These are phyloP conservation scores for Phenganax marumi DNA, from an alignment of 92 coral and sea anemone genomes.

Conservation along the genomic window DNA sequence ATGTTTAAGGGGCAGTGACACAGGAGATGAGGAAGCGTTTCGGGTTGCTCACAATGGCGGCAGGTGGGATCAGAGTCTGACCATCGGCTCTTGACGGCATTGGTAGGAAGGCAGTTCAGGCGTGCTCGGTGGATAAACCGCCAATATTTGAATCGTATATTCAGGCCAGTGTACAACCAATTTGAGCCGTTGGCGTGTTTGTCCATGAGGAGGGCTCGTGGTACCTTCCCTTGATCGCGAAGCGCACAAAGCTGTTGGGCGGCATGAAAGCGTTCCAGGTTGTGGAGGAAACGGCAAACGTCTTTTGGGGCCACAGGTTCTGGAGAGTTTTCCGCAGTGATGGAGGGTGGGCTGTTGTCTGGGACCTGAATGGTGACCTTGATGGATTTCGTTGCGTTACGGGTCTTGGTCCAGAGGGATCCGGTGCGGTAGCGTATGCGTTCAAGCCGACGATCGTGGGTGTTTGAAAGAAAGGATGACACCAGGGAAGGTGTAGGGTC, in stretches of 20 bases:
- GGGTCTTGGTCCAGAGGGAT: background rate
- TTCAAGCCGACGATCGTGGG: background rate
- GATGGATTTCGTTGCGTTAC: background rate
- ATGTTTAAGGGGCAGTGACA: no score
- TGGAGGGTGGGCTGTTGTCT: background rate
- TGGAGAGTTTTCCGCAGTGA: background rate
- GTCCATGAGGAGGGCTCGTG: background rate
- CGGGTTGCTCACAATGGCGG: no score
- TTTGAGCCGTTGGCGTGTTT: background rate
- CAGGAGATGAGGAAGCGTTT: no score
- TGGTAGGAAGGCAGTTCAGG: background rate
- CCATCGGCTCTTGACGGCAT: background rate
- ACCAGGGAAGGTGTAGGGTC: no score
- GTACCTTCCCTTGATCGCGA: background rate
- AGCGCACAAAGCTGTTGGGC: background rate
- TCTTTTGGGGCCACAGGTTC: no score
- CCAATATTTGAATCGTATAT: background rate
- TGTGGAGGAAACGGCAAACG: no score
- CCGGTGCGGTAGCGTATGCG: background rate
- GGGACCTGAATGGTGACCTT: background rate
- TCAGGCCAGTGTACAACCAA: no score
- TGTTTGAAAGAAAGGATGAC: no score
- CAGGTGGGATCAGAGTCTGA: no score
- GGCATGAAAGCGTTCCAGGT: background rate
- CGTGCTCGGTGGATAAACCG: background rate